These are phyloP conservation scores for Cheilosia grossa DNA, from an alignment of 2,888 invertebrate genomes.

Conservation along the genomic window DNA sequence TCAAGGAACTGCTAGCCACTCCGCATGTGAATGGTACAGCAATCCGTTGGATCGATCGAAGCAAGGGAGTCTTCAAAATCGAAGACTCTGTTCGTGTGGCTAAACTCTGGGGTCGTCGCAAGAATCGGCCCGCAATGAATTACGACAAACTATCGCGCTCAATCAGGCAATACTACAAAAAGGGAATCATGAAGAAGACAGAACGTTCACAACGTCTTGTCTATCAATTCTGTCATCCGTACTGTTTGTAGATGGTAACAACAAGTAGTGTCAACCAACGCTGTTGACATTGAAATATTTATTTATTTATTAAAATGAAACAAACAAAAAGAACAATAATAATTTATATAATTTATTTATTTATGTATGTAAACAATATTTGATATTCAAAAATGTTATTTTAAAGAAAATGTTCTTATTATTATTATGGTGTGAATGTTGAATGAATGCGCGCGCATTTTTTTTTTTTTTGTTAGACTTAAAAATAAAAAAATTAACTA, in stretches of 20 bases:
- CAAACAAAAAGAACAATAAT: conserved; percentile 26
- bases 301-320: conserved; percentile 68
- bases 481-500: neutral
- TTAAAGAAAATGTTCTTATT: conserved; percentile 43
- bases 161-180: conserved; percentile 99
- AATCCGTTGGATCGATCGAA: conserved; percentile 98
- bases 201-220: conserved; percentile 98
- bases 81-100: conserved; percentile 99
- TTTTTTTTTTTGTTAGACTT: conserved; percentile 21
- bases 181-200: conserved; percentile 99
- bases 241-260: conserved; percentile 87
- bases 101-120: conserved; percentile 98
- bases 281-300: conserved; percentile 63
- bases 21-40: conserved; percentile 96
- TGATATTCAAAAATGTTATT: conserved; percentile 43
- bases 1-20: conserved; percentile 96
- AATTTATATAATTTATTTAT: conserved; percentile 74
- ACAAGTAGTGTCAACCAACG: neutral
- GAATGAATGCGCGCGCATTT: conserved; percentile 67
- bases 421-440: conserved; percentile 41
- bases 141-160: conserved; percentile 99
- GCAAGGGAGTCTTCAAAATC: conserved; percentile 98
- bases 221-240: conserved; percentile 99
- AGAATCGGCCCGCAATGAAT: conserved; percentile 99
- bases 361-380: conserved; percentile 67